These are phyloP conservation scores for Numida meleagris DNA, from an alignment of 2,113 vertebrate species.

Conservation along the genomic window DNA sequence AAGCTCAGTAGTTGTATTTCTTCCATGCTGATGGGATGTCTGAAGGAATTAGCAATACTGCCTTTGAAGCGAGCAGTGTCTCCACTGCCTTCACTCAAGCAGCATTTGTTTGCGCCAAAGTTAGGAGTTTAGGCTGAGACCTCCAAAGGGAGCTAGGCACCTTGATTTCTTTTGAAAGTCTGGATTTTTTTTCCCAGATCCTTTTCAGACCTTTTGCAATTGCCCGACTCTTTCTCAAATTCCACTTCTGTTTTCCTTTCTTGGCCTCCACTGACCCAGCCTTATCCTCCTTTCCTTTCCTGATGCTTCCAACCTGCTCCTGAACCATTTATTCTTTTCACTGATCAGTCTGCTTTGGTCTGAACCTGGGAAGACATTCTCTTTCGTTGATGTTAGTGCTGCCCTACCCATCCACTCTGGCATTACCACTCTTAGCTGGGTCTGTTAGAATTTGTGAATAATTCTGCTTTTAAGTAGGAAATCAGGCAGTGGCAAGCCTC, in stretches of 20 bases:
- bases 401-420: background rate
- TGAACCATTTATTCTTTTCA: background rate
- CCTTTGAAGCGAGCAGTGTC: background rate
- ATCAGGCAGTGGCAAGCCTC: slow-evolving; percentile 19
- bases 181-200: background rate
- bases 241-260: background rate
- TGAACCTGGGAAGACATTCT: background rate
- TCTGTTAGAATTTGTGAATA: background rate
- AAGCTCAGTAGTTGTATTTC: background rate
- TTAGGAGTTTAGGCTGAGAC: background rate
- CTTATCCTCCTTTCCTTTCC: background rate
- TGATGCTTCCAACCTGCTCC: background rate
- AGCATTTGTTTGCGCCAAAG: accelerated
- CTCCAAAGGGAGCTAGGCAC: background rate
- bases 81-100: background rate
- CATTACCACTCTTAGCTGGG: background rate
- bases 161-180: background rate
- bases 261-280: background rate
- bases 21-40: background rate
- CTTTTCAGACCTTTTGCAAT: background rate
- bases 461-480: slow-evolving; percentile 2
- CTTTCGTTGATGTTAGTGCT: background rate
- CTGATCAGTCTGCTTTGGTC: background rate
- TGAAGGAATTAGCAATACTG: background rate
- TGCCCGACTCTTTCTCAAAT: background rate